Base-by-base conservation (phyloP, 2,113 vertebrate genomes). In the Salvelinus fontinalis region DNA sequence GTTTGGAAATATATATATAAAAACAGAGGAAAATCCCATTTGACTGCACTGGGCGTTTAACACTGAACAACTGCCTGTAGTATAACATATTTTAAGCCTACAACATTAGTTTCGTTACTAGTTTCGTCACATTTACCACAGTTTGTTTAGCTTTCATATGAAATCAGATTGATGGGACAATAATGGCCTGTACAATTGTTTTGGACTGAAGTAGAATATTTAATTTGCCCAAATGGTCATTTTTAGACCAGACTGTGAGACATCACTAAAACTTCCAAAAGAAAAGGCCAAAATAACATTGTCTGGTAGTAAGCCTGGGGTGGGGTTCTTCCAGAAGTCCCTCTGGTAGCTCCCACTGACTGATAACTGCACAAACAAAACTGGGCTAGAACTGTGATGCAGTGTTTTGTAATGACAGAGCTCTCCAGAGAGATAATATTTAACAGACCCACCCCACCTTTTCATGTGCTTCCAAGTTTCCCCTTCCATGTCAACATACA, bases 401-500 rank as follows among this genome's bases (percentile, higher is more conserved):
- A 29, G 65, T 3, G 26, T 26, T 67, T 14, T 74, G 76, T 57
- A 75, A 0, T 51, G 67, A 79, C 84, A 84, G 77, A 81, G 57
- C 24, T 59, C 39, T 62, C 66, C 27, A 66, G 27, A 8, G 70
- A 82, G 80, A 85, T 81, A 81, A 85, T 48, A 27, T 26, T n/a
- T 64, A n/a, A 67, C 22, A 27, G 12, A 26, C 65, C 65, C 65
- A 67, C 70, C 4, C 12, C 80, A 67, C 71, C 83, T 79, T 85
- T 76, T 83, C 75, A 79, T 83, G 73, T 74, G 73, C 76, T 86
- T 79, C 74, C 77, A 80, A 78, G 75, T 68, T 69, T 69, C 54
- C 29, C 26, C 65, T 71, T 78, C 81, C 69, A 59, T 84, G 81
- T 85, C 85, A 80, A 88, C 75, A 80, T 81, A 83, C 73, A 78